These are phyloP conservation scores for Pseudoatta argentina DNA, from an alignment of 1,140 invertebrate genomes.

Conservation along the genomic window DNA sequence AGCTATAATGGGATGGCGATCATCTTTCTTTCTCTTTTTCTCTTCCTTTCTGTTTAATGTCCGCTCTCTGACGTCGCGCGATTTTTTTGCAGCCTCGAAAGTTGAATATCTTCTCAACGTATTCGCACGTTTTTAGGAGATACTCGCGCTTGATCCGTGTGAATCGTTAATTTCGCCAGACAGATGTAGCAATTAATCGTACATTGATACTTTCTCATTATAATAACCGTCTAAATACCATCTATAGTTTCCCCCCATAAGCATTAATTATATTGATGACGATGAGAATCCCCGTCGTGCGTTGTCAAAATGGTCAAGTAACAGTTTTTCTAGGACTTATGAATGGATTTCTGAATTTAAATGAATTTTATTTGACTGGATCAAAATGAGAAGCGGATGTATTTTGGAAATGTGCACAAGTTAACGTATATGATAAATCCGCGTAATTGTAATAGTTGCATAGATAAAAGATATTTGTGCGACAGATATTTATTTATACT, in stretches of 20 bases:
- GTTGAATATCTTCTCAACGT: conserved; percentile 27
- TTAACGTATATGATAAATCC: too few species aligned
- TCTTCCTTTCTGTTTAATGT: background rate
- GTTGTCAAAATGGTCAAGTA: background rate
- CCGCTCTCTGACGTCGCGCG: conserved; percentile 25
- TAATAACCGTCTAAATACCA: conserved; percentile 40
- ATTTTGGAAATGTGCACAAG: background rate
- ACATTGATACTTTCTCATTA: conserved; percentile 37
- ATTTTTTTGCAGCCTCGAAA: conserved; percentile 32
- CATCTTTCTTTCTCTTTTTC: conserved; percentile 8
- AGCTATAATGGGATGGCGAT: conserved; percentile 56
- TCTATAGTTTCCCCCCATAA: background rate
- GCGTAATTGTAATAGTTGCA: background rate
- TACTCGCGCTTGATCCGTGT: conserved; percentile 1
- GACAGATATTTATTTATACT: conserved; percentile 3
- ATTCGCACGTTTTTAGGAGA: conserved; percentile 25
- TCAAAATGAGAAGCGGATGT: background rate
- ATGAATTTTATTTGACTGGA: background rate
- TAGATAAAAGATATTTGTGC: too few species aligned
- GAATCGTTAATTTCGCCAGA: conserved; percentile 20
- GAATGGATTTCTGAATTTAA: conserved; percentile 38
- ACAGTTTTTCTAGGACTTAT: background rate
- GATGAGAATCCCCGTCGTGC: background rate
- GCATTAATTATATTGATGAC: conserved; percentile 35
- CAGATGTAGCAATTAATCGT: conserved; percentile 48